Base-by-base conservation (phyloP, 30 jellyfish, hydroid and myxozoan genomes). In the Cassiopea xamachana region DNA sequence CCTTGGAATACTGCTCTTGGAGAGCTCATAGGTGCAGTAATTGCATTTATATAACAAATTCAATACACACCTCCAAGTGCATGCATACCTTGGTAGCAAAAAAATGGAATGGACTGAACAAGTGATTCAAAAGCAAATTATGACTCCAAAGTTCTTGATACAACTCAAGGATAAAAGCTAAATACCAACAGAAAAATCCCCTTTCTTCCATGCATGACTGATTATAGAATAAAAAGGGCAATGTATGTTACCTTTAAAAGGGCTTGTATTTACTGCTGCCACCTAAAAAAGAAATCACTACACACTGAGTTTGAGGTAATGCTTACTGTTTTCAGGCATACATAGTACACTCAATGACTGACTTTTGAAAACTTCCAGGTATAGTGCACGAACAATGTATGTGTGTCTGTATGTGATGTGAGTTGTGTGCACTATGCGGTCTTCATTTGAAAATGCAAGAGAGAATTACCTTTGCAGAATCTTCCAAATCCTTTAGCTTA, bases 171-270 rank as follows among this genome's bases (percentile, higher is more conserved):
- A 55, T 55, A 55, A 27, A 27, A 27, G 39, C 39, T 27, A 27
- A 27, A 55, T 55, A 55, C 64, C 12, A 55, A 55, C 64, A 55
- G 64, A 55, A 27, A 27, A 27, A 27, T 27, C 39, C 39, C 39
- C 39, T 27, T 27, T 27, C 39, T 27, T 27, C 39, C 39, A 27
- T 55, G 64, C 7, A 55, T 55, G 12, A 55, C 64, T 55, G 12
- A 55, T 55, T 55, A 55, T 55, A 55, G 12, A 64, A 14, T 14
- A 64, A 4, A 64, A 5, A 64, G 15, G 43, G 8, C 8, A 81
- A 58, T 2, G 19, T 44, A 67, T 39, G 13, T 45, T 67, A 87
- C 89, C 89, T 77, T 77, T 87, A 55, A 87, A 87, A 17, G 94
- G 94, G 59, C 94, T 87, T 46, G 64, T 12, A 45, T 48, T 58